Percentiles rank a stretch among this genome's conserved stretches.
phyloP scores from a whole-genome alignment of 2,113 vertebrate species.

The Apteryx mantelli region DNA sequence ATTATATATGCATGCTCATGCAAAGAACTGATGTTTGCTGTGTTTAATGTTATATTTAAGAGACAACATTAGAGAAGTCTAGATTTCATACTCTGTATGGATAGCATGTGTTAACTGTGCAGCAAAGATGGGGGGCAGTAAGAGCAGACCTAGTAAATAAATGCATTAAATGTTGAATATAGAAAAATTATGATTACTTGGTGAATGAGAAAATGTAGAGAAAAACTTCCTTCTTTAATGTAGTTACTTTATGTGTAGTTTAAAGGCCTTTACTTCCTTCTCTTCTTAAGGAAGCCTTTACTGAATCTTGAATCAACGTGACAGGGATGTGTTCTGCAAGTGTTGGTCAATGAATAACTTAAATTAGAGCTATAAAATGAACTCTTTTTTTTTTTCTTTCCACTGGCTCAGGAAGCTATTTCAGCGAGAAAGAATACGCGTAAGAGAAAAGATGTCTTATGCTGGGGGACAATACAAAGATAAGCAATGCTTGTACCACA shows the following conservation, averaged over 20 bases:
- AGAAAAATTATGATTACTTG: neutral
- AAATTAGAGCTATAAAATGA: slow-evolving; percentile 22
- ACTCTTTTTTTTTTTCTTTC: neutral
- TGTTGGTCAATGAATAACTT: slow-evolving; percentile 51
- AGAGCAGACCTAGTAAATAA: neutral
- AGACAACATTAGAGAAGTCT: neutral
- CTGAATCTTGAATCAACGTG: neutral
- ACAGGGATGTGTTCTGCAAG: neutral
- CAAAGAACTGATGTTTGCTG: accelerated
- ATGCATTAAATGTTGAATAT: accelerated
- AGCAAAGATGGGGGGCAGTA: neutral
- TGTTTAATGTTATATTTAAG: neutral
- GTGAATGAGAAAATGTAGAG: neutral
- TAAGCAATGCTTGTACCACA: neutral
- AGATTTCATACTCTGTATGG: neutral
- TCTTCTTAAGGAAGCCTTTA: neutral
- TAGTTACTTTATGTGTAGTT: neutral
- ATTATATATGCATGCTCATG: accelerated
- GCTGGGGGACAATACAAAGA: neutral
- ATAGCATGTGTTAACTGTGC: neutral
- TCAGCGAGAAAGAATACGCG: neutral
- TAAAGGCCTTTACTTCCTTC: neutral
- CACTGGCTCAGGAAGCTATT: slow-evolving; percentile 3
- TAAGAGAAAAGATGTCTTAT: slow-evolving; percentile 56
- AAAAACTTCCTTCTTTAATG: neutral